Percentiles rank a stretch among this genome's conserved stretches.
These are phyloP conservation scores for Amphipyra berbera DNA, from an alignment of 2,888 invertebrate species.

Conservation along the genomic window DNA sequence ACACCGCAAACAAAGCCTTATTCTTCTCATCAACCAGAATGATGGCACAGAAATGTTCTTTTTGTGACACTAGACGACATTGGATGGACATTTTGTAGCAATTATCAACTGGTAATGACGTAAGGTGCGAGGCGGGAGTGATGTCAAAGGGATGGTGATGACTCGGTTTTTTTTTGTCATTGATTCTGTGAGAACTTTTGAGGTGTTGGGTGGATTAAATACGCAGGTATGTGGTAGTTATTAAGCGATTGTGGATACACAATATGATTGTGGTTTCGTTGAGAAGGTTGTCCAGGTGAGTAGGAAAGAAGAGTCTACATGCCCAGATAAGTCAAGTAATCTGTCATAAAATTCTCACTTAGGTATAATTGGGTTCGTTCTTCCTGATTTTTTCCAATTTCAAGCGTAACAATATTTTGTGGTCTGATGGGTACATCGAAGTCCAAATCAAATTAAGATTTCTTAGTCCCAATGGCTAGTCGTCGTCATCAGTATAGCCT, in stretches of 20 bases:
- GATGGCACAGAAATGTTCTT: conserved; percentile 69
- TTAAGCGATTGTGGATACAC: not conserved
- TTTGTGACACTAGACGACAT: conserved; percentile 75
- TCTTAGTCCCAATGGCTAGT: too few species aligned
- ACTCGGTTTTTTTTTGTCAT: conserved; percentile 34
- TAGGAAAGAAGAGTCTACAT: too few species aligned
- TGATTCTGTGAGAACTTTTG: conserved; percentile 40
- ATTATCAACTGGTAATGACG: conserved; percentile 64
- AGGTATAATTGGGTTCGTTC: too few species aligned
- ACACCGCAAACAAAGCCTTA: conserved; percentile 53
- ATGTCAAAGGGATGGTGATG: conserved; percentile 48
- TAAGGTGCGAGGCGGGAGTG: conserved; percentile 46
- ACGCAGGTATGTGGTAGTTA: conserved; percentile 1
- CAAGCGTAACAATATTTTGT: too few species aligned
- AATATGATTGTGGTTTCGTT: too few species aligned
- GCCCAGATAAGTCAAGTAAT: too few species aligned
- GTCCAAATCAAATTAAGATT: too few species aligned
- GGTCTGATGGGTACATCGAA: too few species aligned
- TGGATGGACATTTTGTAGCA: conserved; percentile 66
- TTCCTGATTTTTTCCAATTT: too few species aligned
- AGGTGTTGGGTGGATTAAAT: conserved; percentile 17
- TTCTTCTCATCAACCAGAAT: conserved; percentile 71
- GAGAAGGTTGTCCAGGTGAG: too few species aligned
- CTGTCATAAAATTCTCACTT: too few species aligned
- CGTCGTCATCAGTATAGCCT: too few species aligned